Evolutionary conservation across 2,888 invertebrate species (phyloP), one percentile per base, ranked within the genome.

Genomic region (Lepidocyrtoides sp.): DNA sequence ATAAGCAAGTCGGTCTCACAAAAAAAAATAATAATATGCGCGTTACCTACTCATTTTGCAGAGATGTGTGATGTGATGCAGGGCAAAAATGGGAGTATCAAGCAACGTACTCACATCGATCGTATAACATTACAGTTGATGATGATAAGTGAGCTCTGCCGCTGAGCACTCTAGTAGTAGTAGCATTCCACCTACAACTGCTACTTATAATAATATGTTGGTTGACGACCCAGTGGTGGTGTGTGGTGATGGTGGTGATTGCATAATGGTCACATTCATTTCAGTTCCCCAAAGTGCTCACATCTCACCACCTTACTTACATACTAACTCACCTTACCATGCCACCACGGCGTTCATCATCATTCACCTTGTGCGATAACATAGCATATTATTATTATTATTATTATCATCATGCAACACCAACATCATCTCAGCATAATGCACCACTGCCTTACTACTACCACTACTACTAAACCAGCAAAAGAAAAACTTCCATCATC

Each of bases 181-280:
- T 36, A 36, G 8, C 36, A 5, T 44, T 44, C 12, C 1, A 14
- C 2, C 44, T 44, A 36, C 14, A 44, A 12, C 8, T 44, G 1
- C n/a, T n/a, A 12, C 10, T 44, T 44, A 14, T 44, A 44, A 44
- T 44, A 12, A 44, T 12, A 54, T 54, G 57, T 57, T 5, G 17
- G 60, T 20, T 10, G 23, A 26, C 26, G 26, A 60, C 57, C 5
- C n/a, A 10, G 57, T 57, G 57, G n/a, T n/a, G n/a, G n/a, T n/a
- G n/a, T 51, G 17, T 36, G 69, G 0, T 14, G 29, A 17, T 83
- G 66, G 63, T 83, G 8, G 66, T 57, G 72, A 83, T 44, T 8
- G 4, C 32, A 17, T 75, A 85, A 85, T 85, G 85, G 29, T 60
- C 75, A 60, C 57, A 85, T 72, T 72, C 75, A 75, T 85, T 85